Percentiles rank a stretch among this genome's conserved stretches.
Evolutionary conservation across 2,113 vertebrate species (phyloP).

Genomic region (Gila orcuttii): DNA sequence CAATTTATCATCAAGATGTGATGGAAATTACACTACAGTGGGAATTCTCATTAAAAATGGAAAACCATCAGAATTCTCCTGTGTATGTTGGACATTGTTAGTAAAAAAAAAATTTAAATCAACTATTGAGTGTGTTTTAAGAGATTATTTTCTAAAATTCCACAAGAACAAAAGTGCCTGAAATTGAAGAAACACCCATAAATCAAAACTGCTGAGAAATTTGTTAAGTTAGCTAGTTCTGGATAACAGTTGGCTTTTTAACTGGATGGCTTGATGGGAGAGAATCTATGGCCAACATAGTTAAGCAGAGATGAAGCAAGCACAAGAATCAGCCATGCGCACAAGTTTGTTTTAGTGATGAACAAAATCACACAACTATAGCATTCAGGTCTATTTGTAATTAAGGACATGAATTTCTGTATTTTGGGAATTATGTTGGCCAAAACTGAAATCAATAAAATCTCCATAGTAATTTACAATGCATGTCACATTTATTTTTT

Average conservation of each 20-base stretch:
- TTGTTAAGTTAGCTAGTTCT: neutral
- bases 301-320: conserved; percentile 90
- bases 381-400: neutral
- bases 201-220: no score
- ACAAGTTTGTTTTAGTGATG: neutral
- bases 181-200: neutral
- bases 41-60: no score
- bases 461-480: neutral
- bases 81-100: no score
- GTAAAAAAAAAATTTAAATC: no score
- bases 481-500: neutral
- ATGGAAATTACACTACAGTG: no score
- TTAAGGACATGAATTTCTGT: neutral
- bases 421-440: neutral
- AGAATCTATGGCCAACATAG: conserved; percentile 86
- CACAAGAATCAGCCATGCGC: conserved; percentile 69
- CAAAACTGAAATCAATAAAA: neutral
- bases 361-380: neutral
- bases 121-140: no score
- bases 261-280: conserved; percentile 89
- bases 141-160: neutral
- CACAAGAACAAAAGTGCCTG: neutral
- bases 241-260: conserved; percentile 82
- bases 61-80: no score
- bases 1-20: no score